phyloP scores from a whole-genome alignment of 2,113 vertebrate species.

The Xiphophorus maculatus region DNA sequence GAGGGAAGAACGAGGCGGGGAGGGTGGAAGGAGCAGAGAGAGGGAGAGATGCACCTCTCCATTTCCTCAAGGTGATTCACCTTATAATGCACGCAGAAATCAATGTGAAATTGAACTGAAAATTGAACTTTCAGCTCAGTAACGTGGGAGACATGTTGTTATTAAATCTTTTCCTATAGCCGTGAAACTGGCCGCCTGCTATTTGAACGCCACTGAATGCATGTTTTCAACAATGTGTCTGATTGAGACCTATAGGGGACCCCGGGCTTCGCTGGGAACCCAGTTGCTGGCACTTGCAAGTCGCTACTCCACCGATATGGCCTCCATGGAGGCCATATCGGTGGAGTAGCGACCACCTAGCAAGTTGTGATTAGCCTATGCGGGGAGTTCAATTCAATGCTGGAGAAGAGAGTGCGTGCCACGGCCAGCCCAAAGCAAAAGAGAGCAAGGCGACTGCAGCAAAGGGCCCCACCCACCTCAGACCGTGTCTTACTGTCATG shows the following conservation, averaged over 20 bases:
- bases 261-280: not conserved
- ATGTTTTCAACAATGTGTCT: constrained; percentile 43
- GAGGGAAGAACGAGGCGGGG: constrained; percentile 31
- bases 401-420: not conserved
- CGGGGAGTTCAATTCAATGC: constrained; percentile 15
- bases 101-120: constrained; percentile 80
- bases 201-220: constrained; percentile 47
- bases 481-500: not conserved
- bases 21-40: constrained; percentile 19
- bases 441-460: not conserved
- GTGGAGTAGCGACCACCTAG: constrained; percentile 22
- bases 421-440: not conserved
- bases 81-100: constrained; percentile 77
- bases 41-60: constrained; percentile 58
- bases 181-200: constrained; percentile 59
- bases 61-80: constrained; percentile 79
- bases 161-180: constrained; percentile 74
- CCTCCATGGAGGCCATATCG: constrained; percentile 16
- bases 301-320: no score
- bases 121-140: constrained; percentile 77
- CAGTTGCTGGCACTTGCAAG: constrained; percentile 9
- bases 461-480: not conserved
- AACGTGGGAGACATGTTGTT: constrained; percentile 76
- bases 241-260: constrained; percentile 19
- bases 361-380: constrained; percentile 23